Base-by-base conservation (phyloP, 2,888 invertebrate genomes). In the Macrostomum cliftonense region DNA sequence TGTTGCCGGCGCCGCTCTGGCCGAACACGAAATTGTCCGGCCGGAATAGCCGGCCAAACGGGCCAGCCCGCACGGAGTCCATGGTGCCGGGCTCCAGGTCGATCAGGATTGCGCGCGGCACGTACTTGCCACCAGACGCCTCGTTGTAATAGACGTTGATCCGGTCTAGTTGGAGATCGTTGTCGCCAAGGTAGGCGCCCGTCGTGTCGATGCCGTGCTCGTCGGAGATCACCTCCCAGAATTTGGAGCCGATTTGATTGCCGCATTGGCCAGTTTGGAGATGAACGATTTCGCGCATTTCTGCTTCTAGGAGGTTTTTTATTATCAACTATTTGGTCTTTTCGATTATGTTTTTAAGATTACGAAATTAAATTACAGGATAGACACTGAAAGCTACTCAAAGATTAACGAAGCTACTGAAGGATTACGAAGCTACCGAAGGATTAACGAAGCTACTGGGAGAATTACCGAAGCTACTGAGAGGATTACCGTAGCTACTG, bases 11-110 rank as follows among this genome's bases (percentile, higher is more conserved):
- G 45, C 16, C 13, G 17, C n/a, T 16, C 43, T 47, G 39, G 12
- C 63, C 63, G 70, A 88, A 89, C 20, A 89, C 84, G 70, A 87
- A 91, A 74, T 91, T 91, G 74, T 91, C 88, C 16, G 89, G 89
- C 55, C 88, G 75, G 77, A 88, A 89, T 63, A 91, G 82, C 70
- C 88, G 80, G n/a, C 86, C 86, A 72, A 85, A 39, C 21, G 16
- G 38, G 14, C 37, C 36, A 19, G 36, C 19, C 14, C 43, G 37
- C n/a, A 46, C 19, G 12, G 21, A 21, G 14, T 46, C 46, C n/a
- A 46, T 13, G 14, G 38, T 38, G 19, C 46, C 19, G 16, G 46
- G 46, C 20, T 46, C 46, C 43, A 46, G 40, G 40, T 46, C 46
- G n/a, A 46, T 44, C 5, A 46, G 20, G 17, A 46, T 12, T 9